Conservation (phyloP, 92 coral and sea anemone species). For the Meandrina meandrites region DNA sequence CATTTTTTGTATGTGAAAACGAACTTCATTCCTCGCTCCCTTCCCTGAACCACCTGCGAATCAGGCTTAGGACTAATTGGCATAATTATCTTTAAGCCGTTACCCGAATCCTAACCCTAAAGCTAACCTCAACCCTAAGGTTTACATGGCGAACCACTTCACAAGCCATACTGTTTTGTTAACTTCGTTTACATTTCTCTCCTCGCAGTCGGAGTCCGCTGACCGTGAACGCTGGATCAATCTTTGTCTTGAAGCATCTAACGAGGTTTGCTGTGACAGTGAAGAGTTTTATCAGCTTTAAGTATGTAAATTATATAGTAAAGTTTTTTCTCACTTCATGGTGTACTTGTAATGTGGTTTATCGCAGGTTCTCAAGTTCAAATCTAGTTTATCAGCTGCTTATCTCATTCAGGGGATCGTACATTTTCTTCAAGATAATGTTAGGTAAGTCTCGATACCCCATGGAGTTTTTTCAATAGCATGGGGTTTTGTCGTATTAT, state of each 20-base stretch:
- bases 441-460: slow-evolving; percentile 54
- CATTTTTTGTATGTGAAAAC: no score
- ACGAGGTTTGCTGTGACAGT: slow-evolving; percentile 57
- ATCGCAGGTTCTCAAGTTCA: slow-evolving; percentile 70
- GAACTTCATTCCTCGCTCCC: no score
- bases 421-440: slow-evolving; percentile 72
- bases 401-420: slow-evolving; percentile 79
- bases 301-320: background rate
- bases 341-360: background rate
- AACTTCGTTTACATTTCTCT: background rate
- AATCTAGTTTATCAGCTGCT: slow-evolving; percentile 65
- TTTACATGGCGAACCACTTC: no score
- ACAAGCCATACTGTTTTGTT: background rate
- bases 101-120: background rate
- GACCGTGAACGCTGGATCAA: slow-evolving; percentile 78
- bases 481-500: no score
- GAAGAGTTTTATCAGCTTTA: background rate
- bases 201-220: slow-evolving; percentile 51
- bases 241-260: slow-evolving; percentile 85
- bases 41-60: no score
- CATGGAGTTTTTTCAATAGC: background rate
- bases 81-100: background rate
- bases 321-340: background rate
- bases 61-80: no score
- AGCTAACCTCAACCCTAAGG: background rate